A percentile compares a stretch with the other conserved stretches of the same genome.
phyloP scores from a whole-genome alignment of 1,140 invertebrate genomes.

The Geopemphigus sp. region DNA sequence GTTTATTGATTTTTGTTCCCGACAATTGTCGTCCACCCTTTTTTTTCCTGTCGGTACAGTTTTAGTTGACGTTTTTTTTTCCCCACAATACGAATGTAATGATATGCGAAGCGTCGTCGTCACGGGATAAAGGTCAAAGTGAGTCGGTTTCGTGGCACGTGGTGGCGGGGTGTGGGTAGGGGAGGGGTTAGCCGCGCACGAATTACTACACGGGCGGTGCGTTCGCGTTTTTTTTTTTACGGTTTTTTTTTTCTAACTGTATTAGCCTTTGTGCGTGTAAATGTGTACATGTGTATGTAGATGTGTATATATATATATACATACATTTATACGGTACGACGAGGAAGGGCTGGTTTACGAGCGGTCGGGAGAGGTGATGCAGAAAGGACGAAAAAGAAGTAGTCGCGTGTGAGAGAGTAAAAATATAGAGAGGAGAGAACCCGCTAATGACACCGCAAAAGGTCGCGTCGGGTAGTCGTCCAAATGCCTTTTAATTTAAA shows the following conservation, averaged over 20 bases:
- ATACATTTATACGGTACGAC: no score
- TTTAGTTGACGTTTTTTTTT: background rate
- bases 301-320: no score
- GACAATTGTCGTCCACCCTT: slow-evolving; percentile 34
- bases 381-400: background rate
- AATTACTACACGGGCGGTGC: slow-evolving; percentile 20
- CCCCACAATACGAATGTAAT: background rate
- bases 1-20: background rate
- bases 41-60: background rate
- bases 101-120: slow-evolving; percentile 39
- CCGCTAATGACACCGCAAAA: slow-evolving; percentile 48
- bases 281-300: background rate
- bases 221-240: background rate
- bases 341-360: no score
- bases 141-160: slow-evolving; percentile 9
- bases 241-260: background rate
- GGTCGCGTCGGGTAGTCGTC: slow-evolving; percentile 16
- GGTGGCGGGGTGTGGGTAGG: no score
- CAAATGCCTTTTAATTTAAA: slow-evolving; percentile 49
- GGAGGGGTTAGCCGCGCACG: background rate
- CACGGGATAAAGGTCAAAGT: slow-evolving; percentile 48
- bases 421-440: background rate
- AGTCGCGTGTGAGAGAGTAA: background rate
- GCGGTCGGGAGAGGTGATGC: no score
- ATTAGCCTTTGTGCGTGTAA: slow-evolving; percentile 26